These are phyloP conservation scores for Tiphia femorata DNA, from an alignment of 2,888 invertebrate genomes.

Conservation along the genomic window DNA sequence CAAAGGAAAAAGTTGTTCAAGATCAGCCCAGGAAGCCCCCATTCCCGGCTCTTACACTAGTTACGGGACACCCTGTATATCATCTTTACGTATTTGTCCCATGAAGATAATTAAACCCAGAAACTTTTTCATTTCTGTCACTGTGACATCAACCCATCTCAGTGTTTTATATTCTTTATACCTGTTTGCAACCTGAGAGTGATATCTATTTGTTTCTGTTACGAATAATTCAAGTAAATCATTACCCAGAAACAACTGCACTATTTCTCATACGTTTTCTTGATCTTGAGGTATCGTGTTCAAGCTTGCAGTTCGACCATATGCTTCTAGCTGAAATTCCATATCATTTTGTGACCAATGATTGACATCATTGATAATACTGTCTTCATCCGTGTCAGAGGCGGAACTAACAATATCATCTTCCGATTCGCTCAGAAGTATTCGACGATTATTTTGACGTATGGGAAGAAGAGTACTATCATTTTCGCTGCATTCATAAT, in stretches of 20 bases:
- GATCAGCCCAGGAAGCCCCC: too few species aligned
- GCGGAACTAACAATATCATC: conserved; percentile 19
- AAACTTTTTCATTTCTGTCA: conserved; percentile 19
- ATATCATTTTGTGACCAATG: conserved; percentile 16
- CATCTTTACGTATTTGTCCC: conserved; percentile 8
- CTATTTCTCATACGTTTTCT: conserved; percentile 16
- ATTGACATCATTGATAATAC: conserved; percentile 16
- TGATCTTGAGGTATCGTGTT: conserved; percentile 18
- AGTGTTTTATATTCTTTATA: conserved; percentile 16
- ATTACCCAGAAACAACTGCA: conserved; percentile 15
- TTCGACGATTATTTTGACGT: conserved; percentile 21
- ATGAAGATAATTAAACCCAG: conserved; percentile 20
- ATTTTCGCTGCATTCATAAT: conserved; percentile 14
- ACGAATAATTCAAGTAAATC: conserved; percentile 20
- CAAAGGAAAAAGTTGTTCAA: too few species aligned
- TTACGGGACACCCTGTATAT: too few species aligned
- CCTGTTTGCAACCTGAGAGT: conserved; percentile 5
- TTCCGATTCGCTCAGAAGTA: conserved; percentile 20
- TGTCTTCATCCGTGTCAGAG: conserved; percentile 12
- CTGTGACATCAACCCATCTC: conserved; percentile 20
- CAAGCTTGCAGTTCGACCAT: conserved; percentile 13
- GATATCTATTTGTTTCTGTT: conserved; percentile 17
- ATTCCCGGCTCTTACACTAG: too few species aligned
- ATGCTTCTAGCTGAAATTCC: conserved; percentile 11
- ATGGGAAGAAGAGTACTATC: conserved; percentile 10